phyloP scores from a whole-genome alignment of 2,888 invertebrate species.

The Cryptocheilus praepositus region DNA sequence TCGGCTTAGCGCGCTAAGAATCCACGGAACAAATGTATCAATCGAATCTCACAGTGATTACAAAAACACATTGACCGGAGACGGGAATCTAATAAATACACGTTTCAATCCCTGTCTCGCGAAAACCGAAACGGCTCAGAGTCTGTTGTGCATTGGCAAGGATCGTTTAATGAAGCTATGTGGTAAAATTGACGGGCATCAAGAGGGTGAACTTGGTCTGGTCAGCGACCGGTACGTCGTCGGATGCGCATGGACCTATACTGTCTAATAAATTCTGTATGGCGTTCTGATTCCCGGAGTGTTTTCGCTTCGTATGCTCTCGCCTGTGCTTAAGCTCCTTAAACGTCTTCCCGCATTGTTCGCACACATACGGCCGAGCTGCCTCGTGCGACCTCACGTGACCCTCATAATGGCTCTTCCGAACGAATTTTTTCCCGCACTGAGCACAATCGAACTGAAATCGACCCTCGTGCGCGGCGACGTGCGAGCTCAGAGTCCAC shows the following conservation, averaged over 20 bases:
- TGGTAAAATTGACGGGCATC: conserved; percentile 70
- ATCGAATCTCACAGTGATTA: too few species aligned
- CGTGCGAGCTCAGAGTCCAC: conserved; percentile 72
- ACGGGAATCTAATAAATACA: too few species aligned
- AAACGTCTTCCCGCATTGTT: conserved; percentile 71
- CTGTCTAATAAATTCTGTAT: conserved; percentile 69
- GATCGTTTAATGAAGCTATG: conserved; percentile 36
- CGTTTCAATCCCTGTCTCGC: too few species aligned
- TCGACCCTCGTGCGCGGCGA: conserved; percentile 72
- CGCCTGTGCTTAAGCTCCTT: conserved; percentile 72
- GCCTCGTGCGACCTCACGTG: conserved; percentile 72
- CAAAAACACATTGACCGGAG: too few species aligned
- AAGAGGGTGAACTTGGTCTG: conserved; percentile 68
- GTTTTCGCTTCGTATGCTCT: conserved; percentile 71
- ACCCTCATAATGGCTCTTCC: conserved; percentile 73
- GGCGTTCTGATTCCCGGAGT: conserved; percentile 64
- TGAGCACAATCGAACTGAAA: conserved; percentile 72
- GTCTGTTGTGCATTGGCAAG: too few species aligned
- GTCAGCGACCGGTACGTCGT: conserved; percentile 61
- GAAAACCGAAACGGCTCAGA: not conserved
- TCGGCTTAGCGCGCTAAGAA: too few species aligned
- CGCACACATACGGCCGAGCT: conserved; percentile 70
- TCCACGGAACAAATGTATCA: too few species aligned
- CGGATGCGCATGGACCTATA: conserved; percentile 66
- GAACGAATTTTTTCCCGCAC: conserved; percentile 73